Percentiles rank a stretch among this genome's conserved stretches.
phyloP scores from a whole-genome alignment of 2,888 invertebrate genomes.

The Xestia ashworthii region DNA sequence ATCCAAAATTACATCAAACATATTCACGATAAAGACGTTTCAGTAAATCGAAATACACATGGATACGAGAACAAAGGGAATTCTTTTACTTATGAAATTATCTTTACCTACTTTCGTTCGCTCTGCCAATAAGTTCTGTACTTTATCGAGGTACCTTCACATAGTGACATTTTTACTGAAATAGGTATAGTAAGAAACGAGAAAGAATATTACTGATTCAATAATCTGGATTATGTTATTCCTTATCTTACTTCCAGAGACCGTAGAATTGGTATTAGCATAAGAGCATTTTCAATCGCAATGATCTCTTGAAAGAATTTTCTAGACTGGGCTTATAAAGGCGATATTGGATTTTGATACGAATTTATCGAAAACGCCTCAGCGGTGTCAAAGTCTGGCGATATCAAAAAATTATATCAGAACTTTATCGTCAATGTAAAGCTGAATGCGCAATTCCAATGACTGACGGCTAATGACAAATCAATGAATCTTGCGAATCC shows the following conservation, averaged over 20 bases:
- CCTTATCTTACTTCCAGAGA: conserved; percentile 60
- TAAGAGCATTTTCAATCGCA: conserved; percentile 78
- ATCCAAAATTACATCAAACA: conserved; percentile 29
- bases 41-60: conserved; percentile 43
- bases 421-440: conserved; percentile 82
- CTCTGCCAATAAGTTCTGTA: conserved; percentile 45
- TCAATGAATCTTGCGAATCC: conserved; percentile 60
- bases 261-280: conserved; percentile 68
- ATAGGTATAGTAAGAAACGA: conserved; percentile 38
- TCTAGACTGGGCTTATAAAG: conserved; percentile 71
- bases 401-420: conserved; percentile 87
- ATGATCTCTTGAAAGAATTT: conserved; percentile 71
- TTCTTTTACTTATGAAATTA: conserved; percentile 58
- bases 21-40: conserved; percentile 35
- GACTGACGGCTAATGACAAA: conserved; percentile 68
- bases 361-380: conserved; percentile 82
- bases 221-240: conserved; percentile 66
- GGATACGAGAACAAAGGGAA: conserved; percentile 53
- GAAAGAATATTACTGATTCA: conserved; percentile 63
- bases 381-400: conserved; percentile 80
- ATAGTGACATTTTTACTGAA: conserved; percentile 59
- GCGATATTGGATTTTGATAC: conserved; percentile 85
- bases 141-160: conserved; percentile 55
- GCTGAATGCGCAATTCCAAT: conserved; percentile 68
- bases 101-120: conserved; percentile 36